These are phyloP conservation scores for Pelmatolapia mariae DNA, from an alignment of 2,113 vertebrate genomes.

Conservation along the genomic window DNA sequence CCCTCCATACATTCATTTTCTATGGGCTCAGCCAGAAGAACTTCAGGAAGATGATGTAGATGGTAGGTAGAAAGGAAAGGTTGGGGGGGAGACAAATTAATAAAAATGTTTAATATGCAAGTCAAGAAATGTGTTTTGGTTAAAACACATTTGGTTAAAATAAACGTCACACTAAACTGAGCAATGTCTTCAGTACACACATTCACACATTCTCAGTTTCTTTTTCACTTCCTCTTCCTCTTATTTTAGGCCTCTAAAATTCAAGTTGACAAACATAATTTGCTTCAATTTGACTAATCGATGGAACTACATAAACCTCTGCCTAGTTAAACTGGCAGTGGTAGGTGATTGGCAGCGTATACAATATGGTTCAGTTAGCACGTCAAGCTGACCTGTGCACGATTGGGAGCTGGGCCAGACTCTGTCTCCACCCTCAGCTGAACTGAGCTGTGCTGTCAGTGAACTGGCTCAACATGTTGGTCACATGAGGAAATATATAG, in stretches of 20 bases:
- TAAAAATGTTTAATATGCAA: background rate
- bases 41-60: conserved; percentile 30
- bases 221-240: conserved; percentile 34
- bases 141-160: too few species aligned
- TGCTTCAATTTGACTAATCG: background rate
- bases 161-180: background rate
- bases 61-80: background rate
- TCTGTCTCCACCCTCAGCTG: background rate
- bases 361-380: background rate
- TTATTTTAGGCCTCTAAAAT: background rate
- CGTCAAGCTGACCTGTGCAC: background rate
- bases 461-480: background rate
- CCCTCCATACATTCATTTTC: conserved; percentile 81
- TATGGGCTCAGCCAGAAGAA: conserved; percentile 82
- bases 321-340: too few species aligned
- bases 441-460: background rate
- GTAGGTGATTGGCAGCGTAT: background rate
- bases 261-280: background rate
- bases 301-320: background rate
- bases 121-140: background rate
- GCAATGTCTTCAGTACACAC: background rate
- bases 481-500: background rate
- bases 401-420: background rate
- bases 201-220: background rate
- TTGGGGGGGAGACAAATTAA: background rate